Evolutionary conservation across 2,797 vertebrate genomes (phyloP).

Genomic region (Arrhamphus sclerolepis): DNA sequence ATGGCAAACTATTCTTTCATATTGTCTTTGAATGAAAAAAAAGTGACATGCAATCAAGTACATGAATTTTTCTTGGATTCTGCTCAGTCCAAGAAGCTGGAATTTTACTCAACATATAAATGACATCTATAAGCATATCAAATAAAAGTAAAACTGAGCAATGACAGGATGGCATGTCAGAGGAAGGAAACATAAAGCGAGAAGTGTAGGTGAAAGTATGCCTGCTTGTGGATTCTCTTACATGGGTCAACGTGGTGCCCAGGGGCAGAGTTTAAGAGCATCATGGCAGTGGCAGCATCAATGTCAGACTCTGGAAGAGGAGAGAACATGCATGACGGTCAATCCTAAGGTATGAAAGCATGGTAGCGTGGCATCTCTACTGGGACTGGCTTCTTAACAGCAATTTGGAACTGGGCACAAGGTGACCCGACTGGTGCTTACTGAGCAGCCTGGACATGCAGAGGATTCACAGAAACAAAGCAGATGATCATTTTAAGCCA

Average conservation of each 20-base stretch:
- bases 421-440: constrained; percentile 11
- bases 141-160: constrained; percentile 59
- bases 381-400: constrained; percentile 36
- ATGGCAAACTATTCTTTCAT: no score
- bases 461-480: constrained; percentile 42
- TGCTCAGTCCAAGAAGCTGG: constrained; percentile 18
- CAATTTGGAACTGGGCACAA: constrained; percentile 11
- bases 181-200: constrained; percentile 42
- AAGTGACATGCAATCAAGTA: background rate
- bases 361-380: constrained; percentile 49
- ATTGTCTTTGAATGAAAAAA: background rate
- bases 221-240: constrained; percentile 83
- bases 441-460: constrained; percentile 22
- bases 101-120: background rate
- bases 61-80: background rate
- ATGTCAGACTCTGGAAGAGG: constrained; percentile 97
- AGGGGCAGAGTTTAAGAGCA: constrained; percentile 99
- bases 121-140: constrained; percentile 53
- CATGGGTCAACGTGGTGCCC: constrained; percentile 95
- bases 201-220: constrained; percentile 49
- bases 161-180: constrained; percentile 62
- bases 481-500: constrained; percentile 35
- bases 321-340: constrained; percentile 85
- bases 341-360: constrained; percentile 70
- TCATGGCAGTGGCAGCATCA: constrained; percentile 99